These are phyloP conservation scores for Microctonus aethiopoides DNA, from an alignment of 2,888 invertebrate genomes.

Conservation along the genomic window DNA sequence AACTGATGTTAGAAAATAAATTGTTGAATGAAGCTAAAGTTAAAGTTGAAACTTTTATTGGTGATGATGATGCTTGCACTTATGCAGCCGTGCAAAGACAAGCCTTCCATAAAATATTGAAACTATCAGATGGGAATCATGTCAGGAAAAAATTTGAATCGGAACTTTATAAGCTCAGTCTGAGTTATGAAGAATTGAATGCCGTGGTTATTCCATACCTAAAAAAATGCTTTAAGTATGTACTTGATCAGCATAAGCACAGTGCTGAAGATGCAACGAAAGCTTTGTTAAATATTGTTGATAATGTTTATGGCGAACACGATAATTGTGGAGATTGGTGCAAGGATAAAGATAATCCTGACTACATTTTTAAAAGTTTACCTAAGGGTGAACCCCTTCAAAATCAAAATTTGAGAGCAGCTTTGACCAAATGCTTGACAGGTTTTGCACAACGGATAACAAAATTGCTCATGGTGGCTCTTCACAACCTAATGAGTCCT, in stretches of 20 bases:
- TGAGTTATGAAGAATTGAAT: constrained; percentile 26
- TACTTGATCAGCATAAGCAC: constrained; percentile 30
- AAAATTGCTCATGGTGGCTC: not conserved
- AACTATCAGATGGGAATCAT: constrained; percentile 34
- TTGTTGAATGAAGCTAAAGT: constrained; percentile 32
- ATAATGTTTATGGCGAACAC: not conserved
- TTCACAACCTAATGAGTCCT: not conserved
- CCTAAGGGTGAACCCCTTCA: not conserved
- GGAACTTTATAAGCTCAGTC: constrained; percentile 27
- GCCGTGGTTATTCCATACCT: constrained; percentile 28
- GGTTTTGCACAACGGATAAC: not conserved
- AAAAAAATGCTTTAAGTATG: constrained; percentile 26
- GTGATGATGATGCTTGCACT: constrained; percentile 40
- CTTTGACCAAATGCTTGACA: not conserved
- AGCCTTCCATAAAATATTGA: constrained; percentile 18
- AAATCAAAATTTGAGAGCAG: not conserved
- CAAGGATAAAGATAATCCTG: not conserved
- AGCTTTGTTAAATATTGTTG: not conserved
- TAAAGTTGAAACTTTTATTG: constrained; percentile 30
- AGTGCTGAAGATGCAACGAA: not conserved
- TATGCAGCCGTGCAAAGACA: constrained; percentile 35
- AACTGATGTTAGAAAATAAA: constrained; percentile 33
- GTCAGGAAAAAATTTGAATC: constrained; percentile 13
- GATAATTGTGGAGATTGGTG: not conserved
- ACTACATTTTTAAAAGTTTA: not conserved